Base-by-base conservation (phyloP, 2,113 vertebrate genomes). In the Nesoenas mayeri region DNA sequence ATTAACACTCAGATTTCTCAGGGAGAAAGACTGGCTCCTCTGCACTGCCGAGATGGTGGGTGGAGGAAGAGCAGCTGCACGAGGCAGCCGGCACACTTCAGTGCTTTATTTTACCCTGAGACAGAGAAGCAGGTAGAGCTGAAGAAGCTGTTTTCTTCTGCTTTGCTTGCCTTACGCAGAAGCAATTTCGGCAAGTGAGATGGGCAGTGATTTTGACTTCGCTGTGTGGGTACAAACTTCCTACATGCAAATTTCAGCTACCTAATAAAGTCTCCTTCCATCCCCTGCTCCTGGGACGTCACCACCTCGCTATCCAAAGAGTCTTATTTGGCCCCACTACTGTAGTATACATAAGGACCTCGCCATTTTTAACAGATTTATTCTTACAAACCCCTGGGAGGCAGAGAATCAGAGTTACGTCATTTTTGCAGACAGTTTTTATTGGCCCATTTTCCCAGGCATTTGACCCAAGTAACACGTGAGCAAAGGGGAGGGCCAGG, bases 1-100 rank as follows among this genome's bases (percentile, higher is more conserved):
- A 93, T 91, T 96, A 96, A 90, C 64, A 9, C 93, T 84, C 69
- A 26, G 82, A 72, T 95, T 88, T 88, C 88, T 96, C 95, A 86
- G 0, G 0, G 85, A 82, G 90, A 50, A 88, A 53, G 67, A 71
- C 0, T 60, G 79, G 64, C 56, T 86, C 22, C 85, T 80, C 64
- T 18, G 51, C 79, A 18, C 40, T 24, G 21, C 62, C 0, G 20
- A 85, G 74, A 25, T 1, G 60, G 67, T 18, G 10, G 56, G 36
- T 10, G 54, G 40, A 58, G 73, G 61, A 64, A 0, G 1, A 73
- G 67, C 1, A 0, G 56, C 48, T 18, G 71, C 75, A 38, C 2
- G 0, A 88, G 60, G 64, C 88, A 34, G 53, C 7, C 2, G 1
- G 72, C 17, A 4, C 19, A 69, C 77, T 18, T 40, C 91, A 38